Percentiles rank a stretch among this genome's conserved stretches.
Evolutionary conservation across 2,888 invertebrate genomes (phyloP).

Genomic region (Melipona beecheii): DNA sequence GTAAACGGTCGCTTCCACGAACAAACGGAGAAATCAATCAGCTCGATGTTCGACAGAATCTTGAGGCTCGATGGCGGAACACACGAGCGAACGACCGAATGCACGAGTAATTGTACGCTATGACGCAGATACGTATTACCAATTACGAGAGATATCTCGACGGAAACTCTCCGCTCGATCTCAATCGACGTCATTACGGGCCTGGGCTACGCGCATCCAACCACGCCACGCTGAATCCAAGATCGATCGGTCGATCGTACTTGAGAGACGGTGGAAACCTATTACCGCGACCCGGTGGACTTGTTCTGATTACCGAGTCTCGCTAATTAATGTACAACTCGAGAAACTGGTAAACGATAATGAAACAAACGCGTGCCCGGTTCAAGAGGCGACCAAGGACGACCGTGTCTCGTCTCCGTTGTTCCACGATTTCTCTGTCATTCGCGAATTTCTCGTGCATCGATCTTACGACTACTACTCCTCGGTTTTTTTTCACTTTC

Average conservation of each 20-base stretch:
- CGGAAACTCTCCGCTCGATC: conserved; percentile 62
- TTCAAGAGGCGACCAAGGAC: conserved; percentile 5
- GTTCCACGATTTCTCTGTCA: neutral
- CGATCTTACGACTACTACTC: too few species aligned
- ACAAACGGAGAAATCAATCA: neutral
- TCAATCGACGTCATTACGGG: conserved; percentile 68
- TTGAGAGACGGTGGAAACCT: conserved; percentile 63
- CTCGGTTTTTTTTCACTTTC: too few species aligned
- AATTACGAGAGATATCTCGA: conserved; percentile 54
- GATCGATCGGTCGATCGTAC: conserved; percentile 62
- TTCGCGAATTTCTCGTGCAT: neutral
- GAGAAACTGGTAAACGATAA: conserved; percentile 48
- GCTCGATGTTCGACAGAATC: neutral
- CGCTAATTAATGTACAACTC: conserved; percentile 65
- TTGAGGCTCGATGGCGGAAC: conserved; percentile 3
- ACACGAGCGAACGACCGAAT: conserved; percentile 19
- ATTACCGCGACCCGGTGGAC: conserved; percentile 59
- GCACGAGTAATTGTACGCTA: conserved; percentile 44
- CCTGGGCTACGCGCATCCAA: conserved; percentile 44
- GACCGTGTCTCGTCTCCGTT: neutral
- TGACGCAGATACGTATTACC: conserved; percentile 42
- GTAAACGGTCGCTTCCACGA: neutral
- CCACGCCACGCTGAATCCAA: conserved; percentile 50
- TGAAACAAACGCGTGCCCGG: conserved; percentile 48
- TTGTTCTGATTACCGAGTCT: conserved; percentile 65